phyloP scores from a whole-genome alignment of 92 coral and sea anemone genomes.

The Muricea muricata region DNA sequence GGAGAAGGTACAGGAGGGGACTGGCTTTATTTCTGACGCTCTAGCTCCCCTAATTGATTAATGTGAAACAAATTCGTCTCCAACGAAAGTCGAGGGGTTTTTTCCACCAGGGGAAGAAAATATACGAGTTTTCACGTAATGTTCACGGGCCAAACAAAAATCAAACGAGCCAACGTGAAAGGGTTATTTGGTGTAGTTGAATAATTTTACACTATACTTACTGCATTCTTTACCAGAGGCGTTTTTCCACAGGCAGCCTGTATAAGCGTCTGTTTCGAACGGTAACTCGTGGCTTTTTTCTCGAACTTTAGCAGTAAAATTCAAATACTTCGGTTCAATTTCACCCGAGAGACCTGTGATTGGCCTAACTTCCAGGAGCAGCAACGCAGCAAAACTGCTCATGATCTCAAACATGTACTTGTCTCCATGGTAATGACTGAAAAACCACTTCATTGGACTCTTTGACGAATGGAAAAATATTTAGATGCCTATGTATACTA shows the following conservation, averaged over 20 bases:
- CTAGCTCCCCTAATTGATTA: too few relatives aligned
- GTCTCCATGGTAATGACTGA: neutral
- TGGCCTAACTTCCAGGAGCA: constrained; percentile 37
- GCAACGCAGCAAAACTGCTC: constrained; percentile 40
- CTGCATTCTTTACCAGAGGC: neutral
- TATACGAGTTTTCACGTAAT: too few relatives aligned
- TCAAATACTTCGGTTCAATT: neutral
- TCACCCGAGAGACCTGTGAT: neutral
- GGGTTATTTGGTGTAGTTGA: too few relatives aligned
- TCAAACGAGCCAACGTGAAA: too few relatives aligned
- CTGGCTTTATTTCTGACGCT: too few relatives aligned
- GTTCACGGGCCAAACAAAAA: too few relatives aligned
- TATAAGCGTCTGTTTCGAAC: neutral
- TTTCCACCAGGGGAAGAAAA: too few relatives aligned
- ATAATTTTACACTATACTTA: neutral
- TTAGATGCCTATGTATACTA: too few relatives aligned
- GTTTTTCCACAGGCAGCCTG: neutral
- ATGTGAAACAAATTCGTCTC: too few relatives aligned
- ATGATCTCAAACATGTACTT: neutral
- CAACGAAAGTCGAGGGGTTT: too few relatives aligned
- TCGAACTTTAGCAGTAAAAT: neutral
- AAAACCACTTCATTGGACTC: constrained; percentile 23
- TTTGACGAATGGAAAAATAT: neutral
- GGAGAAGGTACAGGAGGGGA: too few relatives aligned
- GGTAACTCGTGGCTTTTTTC: neutral